These are phyloP conservation scores for Orchestia grillus DNA, from an alignment of 1,140 invertebrate genomes.

Conservation along the genomic window DNA sequence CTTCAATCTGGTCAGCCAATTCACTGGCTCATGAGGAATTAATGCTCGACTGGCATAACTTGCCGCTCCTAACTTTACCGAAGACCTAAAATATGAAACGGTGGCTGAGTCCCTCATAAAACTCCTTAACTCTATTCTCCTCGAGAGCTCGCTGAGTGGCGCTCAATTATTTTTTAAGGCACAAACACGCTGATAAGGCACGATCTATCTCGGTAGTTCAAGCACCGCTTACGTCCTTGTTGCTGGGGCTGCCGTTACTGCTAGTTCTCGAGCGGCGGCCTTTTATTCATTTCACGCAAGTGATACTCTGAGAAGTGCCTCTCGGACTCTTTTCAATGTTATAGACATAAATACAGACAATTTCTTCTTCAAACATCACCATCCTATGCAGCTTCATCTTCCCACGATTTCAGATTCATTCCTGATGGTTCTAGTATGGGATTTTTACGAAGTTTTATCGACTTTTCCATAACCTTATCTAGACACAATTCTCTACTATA, in stretches of 20 bases:
- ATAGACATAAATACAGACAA: too few relatives aligned
- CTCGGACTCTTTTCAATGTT: too few relatives aligned
- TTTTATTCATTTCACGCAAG: not conserved
- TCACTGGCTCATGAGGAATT: conserved; percentile 41
- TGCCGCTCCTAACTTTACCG: not conserved
- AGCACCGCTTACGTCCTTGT: not conserved
- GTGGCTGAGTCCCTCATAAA: not conserved
- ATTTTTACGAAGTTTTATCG: too few relatives aligned
- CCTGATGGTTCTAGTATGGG: too few relatives aligned
- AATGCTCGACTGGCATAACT: conserved; percentile 36
- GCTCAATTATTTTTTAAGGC: conserved; percentile 23
- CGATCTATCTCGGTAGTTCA: not conserved
- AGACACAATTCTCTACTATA: too few relatives aligned
- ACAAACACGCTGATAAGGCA: conserved; percentile 39
- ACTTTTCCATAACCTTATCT: too few relatives aligned
- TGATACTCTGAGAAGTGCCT: too few relatives aligned
- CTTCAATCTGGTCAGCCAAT: conserved; percentile 54
- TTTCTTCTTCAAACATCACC: too few relatives aligned
- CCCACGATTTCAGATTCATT: too few relatives aligned
- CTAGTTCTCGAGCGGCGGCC: not conserved
- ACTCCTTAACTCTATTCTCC: conserved; percentile 22
- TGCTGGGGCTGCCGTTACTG: not conserved
- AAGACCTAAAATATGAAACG: conserved; percentile 20
- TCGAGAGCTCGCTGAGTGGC: not conserved
- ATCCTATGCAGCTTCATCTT: too few relatives aligned